Conservation (phyloP, 2,797 vertebrate species). For the Cottoperca gobio region DNA sequence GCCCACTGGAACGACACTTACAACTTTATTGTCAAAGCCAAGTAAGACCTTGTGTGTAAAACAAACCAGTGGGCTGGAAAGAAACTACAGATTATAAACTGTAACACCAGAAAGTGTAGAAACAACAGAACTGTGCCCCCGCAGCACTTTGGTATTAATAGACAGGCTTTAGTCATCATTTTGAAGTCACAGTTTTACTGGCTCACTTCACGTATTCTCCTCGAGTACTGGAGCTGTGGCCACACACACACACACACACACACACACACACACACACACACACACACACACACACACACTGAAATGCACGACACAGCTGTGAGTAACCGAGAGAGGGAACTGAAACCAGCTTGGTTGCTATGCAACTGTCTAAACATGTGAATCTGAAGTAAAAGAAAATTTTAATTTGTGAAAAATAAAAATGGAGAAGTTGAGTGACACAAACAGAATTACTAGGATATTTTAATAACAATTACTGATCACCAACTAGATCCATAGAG, state of each 20-base stretch:
- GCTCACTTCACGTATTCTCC: slow-evolving; percentile 22
- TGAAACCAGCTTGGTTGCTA: slow-evolving; percentile 48
- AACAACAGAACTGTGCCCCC: not conserved
- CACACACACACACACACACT: too few species aligned
- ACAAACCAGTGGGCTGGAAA: not conserved
- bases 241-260: too few species aligned
- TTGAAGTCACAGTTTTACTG: slow-evolving; percentile 1
- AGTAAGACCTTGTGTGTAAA: slow-evolving; percentile 81
- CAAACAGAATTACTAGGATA: not conserved
- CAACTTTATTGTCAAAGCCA: slow-evolving; percentile 97
- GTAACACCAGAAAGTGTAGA: not conserved
- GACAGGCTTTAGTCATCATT: slow-evolving; percentile 1
- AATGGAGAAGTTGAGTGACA: not conserved
- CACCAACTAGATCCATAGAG: not conserved
- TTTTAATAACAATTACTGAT: not conserved
- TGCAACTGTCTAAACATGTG: slow-evolving; percentile 44
- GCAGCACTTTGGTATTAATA: slow-evolving; percentile 14
- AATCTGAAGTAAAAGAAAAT: slow-evolving; percentile 19
- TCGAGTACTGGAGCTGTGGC: not conserved
- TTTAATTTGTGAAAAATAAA: slow-evolving; percentile 19
- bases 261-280: too few species aligned
- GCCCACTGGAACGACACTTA: slow-evolving; percentile 98
- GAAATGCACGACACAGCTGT: slow-evolving; percentile 29
- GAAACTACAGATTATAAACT: not conserved
- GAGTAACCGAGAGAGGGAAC: slow-evolving; percentile 24